These are phyloP conservation scores for Zeus faber DNA, from an alignment of 2,113 vertebrate genomes.

Conservation along the genomic window DNA sequence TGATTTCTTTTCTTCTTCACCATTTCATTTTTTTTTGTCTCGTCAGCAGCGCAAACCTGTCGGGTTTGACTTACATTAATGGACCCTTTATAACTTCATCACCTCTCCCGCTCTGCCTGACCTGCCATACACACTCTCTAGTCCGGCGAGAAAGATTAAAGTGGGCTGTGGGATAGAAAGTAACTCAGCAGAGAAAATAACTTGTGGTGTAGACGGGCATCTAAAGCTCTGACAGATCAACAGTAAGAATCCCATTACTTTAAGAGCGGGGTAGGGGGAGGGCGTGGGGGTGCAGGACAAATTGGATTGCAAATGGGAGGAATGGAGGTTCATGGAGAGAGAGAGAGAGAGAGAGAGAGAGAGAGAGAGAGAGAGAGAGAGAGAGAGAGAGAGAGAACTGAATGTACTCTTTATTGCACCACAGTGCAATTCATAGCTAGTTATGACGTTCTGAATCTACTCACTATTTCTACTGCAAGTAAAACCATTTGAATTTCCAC, in stretches of 20 bases:
- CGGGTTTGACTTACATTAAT: slow-evolving; percentile 32
- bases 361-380: background rate
- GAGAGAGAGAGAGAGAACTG: no score
- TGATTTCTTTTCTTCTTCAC: background rate
- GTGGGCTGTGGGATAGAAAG: slow-evolving; percentile 46
- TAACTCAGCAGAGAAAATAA: no score
- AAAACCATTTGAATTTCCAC: no score
- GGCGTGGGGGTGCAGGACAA: slow-evolving; percentile 22
- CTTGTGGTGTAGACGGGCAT: background rate
- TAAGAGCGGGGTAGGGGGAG: slow-evolving; percentile 29
- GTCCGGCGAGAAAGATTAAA: slow-evolving; percentile 46
- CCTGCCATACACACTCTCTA: slow-evolving; percentile 24
- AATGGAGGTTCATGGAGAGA: slow-evolving; percentile 22
- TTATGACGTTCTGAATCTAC: no score
- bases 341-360: background rate
- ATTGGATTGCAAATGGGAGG: slow-evolving; percentile 46
- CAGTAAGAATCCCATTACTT: slow-evolving; percentile 61
- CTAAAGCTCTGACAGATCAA: slow-evolving; percentile 46
- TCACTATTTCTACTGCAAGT: no score
- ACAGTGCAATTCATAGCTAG: no score
- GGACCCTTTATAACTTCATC: slow-evolving; percentile 26
- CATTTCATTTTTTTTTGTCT: slow-evolving; percentile 1
- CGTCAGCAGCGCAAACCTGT: background rate
- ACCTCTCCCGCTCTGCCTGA: slow-evolving; percentile 22
- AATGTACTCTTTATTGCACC: no score